A percentile compares a stretch with the other conserved stretches of the same genome.
Conservation (phyloP, 2,888 invertebrate species). For the Drosophila mimetica region DNA sequence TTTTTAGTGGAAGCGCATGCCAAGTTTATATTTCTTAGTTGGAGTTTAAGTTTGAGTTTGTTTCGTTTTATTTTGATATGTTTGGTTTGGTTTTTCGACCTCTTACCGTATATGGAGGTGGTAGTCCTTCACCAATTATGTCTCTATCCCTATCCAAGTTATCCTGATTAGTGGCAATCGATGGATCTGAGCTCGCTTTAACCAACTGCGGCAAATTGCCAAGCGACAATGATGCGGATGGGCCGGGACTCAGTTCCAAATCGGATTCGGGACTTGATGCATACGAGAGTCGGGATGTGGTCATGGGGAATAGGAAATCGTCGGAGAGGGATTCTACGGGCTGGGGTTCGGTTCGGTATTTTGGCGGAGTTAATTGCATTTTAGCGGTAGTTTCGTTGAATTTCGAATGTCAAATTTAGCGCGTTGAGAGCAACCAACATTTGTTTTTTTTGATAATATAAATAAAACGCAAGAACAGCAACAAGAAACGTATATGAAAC, state of each 20-base stretch:
- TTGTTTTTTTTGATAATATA: slow-evolving; percentile 33
- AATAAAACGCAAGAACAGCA: slow-evolving; percentile 67
- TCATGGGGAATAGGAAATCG: slow-evolving; percentile 99
- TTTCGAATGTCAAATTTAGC: slow-evolving; percentile 41
- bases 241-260: slow-evolving; percentile 93
- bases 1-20: slow-evolving; percentile 64
- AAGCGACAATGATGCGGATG: slow-evolving; percentile 86
- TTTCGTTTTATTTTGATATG: slow-evolving; percentile 17
- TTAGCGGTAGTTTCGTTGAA: slow-evolving; percentile 60
- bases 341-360: slow-evolving; percentile 85
- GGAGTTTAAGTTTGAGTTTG: slow-evolving; percentile 26
- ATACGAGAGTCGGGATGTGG: slow-evolving; percentile 96
- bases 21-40: slow-evolving; percentile 29
- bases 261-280: slow-evolving; percentile 98
- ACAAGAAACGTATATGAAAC: slow-evolving; percentile 68
- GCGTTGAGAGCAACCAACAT: slow-evolving; percentile 70
- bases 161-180: slow-evolving; percentile 96
- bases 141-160: slow-evolving; percentile 89
- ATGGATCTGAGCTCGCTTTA: slow-evolving; percentile 97
- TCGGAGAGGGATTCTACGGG: slow-evolving; percentile 98
- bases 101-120: slow-evolving; percentile 94
- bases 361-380: slow-evolving; percentile 42
- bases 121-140: slow-evolving; percentile 87
- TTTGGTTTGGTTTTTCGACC: slow-evolving; percentile 75
- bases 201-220: slow-evolving; percentile 87